Base-by-base conservation (phyloP, 2,797 vertebrate genomes). In the Anas bahamensis region DNA sequence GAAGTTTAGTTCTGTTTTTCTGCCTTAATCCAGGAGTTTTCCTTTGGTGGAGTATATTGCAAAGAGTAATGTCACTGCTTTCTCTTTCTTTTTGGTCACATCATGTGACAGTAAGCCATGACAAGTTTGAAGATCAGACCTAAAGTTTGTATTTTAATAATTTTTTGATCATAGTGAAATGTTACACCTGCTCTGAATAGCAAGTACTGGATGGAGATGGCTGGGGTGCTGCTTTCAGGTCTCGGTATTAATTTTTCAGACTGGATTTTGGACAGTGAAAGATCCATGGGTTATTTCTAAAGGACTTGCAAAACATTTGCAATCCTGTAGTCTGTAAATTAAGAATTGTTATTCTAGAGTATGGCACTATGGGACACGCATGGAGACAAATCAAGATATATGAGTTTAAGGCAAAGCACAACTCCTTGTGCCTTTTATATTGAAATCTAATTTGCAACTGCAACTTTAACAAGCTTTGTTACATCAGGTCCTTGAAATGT, bases 201-300 rank as follows among this genome's bases (percentile, higher is more conserved):
- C 82, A 77, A 94, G 65, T 61, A 78, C 95, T 83, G 71, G 85
- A 88, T 89, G 91, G 97, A 97, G 96, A 55, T 24, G 63, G 13
- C 26, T 72, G 48, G 13, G 26, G 24, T 63, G 46, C 35, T 83
- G 69, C 80, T 82, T 80, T 80, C 57, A 56, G 28, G 24, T 46
- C n/a, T 53, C 65, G 44, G 6, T 68, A 14, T 69, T 53, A 29
- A 55, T 55, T 77, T 89, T 87, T 65, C 55, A 69, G 37, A 14
- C 46, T 86, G 37, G 12, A 26, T 50, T 93, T 75, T 86, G 66
- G 46, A 26, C 24, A 57, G 22, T 33, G 52, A 55, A 35, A 88
- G 4, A 15, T 86, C 23, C 10, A 9, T 18, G 24, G 13, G 6
- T 53, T 57, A 29, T 83, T 94, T 83, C 41, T 65, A 28, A 69